Base-by-base conservation (phyloP, 1,140 invertebrate genomes). In the Macrotrachela quadricornifera region DNA sequence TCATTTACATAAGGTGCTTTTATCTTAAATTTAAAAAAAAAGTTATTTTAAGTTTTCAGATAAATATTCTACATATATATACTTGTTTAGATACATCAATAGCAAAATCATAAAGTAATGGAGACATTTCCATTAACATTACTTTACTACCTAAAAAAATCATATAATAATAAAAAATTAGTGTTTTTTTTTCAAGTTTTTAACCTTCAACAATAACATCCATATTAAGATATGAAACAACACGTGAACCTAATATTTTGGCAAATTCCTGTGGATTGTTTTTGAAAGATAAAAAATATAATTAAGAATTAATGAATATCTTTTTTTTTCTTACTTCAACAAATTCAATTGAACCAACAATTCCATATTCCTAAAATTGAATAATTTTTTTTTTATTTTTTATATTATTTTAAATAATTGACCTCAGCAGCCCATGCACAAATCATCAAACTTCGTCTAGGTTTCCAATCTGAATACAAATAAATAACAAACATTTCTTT, bases 401-500 rank as follows among this genome's bases (percentile, higher is more conserved):
- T 4, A 30, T 4, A 30, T 30, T 30, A 30, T 8, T 30, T 30
- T 2, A 2, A 30, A 30, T 30, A 8, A 30, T 30, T 30, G 2
- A 30, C 72, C 61, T 74, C 73, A 11, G 70, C 71, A 54, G 68
- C 73, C 74, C 74, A 74, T 51, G 62, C 65, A 56, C 67, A 68
- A 57, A 76, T 75, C 43, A 74, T 58, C 11, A 74, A 63, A 0
- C 71, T 68, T 47, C 73, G 47, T 30, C 65, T 54, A 17, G 73
- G 73, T 45, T 64, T 56, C 73, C 72, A 74, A 9, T 60, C 61
- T 12, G 13, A 38, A 30, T 57, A 12, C 45, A 10, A 59, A 57
- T 10, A 15, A 10, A n/a, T 21, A 9, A n/a, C 2, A 10, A 14
- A 18, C 9, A 14, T 14, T 17, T 21, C 9, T 18, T 10, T 4